Percentiles rank a stretch among this genome's conserved stretches.
Evolutionary conservation across 1,140 invertebrate genomes (phyloP).

Genomic region (Nixonia krombeini): DNA sequence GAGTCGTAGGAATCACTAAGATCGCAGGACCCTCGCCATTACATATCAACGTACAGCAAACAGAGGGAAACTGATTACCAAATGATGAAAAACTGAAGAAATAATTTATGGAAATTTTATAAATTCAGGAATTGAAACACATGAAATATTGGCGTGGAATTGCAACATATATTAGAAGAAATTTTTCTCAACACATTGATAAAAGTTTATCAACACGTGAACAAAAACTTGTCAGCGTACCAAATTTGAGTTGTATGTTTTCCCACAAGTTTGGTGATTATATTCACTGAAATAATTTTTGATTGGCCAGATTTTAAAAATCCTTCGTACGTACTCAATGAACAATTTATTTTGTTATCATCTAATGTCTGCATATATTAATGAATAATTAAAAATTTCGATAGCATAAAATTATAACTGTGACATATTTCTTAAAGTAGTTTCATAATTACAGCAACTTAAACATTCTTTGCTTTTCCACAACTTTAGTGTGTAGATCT

Average conservation of each 20-base stretch:
- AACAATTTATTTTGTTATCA: slow-evolving; percentile 38
- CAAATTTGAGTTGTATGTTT: slow-evolving; percentile 25
- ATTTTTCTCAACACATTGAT: too few species aligned
- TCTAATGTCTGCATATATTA: slow-evolving; percentile 26
- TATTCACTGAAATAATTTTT: slow-evolving; percentile 40
- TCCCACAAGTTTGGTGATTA: slow-evolving; percentile 52
- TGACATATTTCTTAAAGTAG: too few species aligned
- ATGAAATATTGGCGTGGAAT: too few species aligned
- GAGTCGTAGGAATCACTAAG: slow-evolving; percentile 49
- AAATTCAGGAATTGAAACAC: background rate
- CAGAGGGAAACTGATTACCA: slow-evolving; percentile 37
- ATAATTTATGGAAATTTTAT: too few species aligned
- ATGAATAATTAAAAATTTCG: background rate
- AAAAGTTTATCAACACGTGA: too few species aligned
- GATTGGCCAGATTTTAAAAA: slow-evolving; percentile 48
- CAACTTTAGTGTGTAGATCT: too few species aligned
- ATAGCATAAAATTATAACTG: too few species aligned
- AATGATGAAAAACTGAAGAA: slow-evolving; percentile 52
- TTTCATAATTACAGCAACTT: too few species aligned
- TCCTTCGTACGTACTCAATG: slow-evolving; percentile 48
- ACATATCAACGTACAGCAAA: slow-evolving; percentile 54
- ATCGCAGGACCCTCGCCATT: slow-evolving; percentile 68
- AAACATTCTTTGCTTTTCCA: too few species aligned
- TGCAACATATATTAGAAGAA: too few species aligned
- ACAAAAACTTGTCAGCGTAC: slow-evolving; percentile 9